Conservation (phyloP, 2,888 invertebrate species). For the Apamea crenata region DNA sequence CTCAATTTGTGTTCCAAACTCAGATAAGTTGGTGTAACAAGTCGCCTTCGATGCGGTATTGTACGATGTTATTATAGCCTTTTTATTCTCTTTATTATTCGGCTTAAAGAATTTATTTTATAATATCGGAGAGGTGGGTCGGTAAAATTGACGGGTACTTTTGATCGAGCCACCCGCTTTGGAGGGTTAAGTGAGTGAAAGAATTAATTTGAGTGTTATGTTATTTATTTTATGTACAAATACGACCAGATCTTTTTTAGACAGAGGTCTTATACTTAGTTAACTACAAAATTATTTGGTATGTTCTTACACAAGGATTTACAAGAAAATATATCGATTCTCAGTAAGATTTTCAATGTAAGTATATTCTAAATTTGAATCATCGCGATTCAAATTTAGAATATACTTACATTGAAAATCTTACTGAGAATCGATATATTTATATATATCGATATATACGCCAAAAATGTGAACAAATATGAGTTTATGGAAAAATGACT, state of each 20-base stretch:
- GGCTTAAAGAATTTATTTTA: constrained; percentile 57
- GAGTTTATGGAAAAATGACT: too few species aligned
- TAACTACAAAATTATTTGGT: too few species aligned
- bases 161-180: constrained; percentile 52
- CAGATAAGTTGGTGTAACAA: constrained; percentile 74
- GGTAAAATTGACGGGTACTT: constrained; percentile 42
- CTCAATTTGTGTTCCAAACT: constrained; percentile 76
- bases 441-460: too few species aligned
- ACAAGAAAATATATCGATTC: background rate
- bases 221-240: constrained; percentile 14
- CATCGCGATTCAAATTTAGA: too few species aligned
- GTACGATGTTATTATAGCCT: constrained; percentile 55
- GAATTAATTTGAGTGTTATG: constrained; percentile 27
- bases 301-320: background rate
- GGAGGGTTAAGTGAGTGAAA: constrained; percentile 55
- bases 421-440: background rate
- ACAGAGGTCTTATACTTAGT: too few species aligned
- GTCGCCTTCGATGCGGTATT: constrained; percentile 68
- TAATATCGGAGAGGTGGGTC: constrained; percentile 43
- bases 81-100: constrained; percentile 50
- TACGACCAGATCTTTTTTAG: background rate
- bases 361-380: background rate
- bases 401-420: background rate
- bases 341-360: background rate
- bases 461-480: too few species aligned